These are phyloP conservation scores for Venustaconcha ellipsiformis DNA, from an alignment of 1,140 invertebrate species.

Conservation along the genomic window DNA sequence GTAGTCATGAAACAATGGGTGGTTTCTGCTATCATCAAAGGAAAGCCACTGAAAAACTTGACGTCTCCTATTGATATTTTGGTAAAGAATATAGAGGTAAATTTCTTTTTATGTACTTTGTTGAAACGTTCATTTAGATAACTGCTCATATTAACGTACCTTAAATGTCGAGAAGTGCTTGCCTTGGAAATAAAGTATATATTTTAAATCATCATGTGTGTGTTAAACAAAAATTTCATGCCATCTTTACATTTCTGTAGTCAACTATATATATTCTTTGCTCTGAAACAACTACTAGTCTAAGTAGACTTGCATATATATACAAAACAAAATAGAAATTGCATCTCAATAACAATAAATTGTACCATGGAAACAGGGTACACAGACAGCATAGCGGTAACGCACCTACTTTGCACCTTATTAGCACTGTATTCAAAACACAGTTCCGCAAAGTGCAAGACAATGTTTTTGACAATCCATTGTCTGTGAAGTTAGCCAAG, in stretches of 20 bases:
- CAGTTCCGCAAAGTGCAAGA: too few relatives aligned
- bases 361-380: neutral
- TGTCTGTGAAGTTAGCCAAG: too few relatives aligned
- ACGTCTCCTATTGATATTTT: constrained; percentile 65
- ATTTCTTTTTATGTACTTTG: neutral
- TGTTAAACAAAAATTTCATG: too few relatives aligned
- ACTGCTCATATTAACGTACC: neutral
- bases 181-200: neutral
- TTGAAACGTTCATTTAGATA: neutral
- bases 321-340: too few relatives aligned
- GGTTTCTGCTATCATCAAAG: constrained; percentile 56
- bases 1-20: constrained; percentile 56
- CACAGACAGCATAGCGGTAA: too few relatives aligned
- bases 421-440: too few relatives aligned
- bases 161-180: neutral
- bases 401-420: too few relatives aligned
- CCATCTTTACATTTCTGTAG: too few relatives aligned
- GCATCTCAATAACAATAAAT: neutral
- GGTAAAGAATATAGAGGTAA: constrained; percentile 54
- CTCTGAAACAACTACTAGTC: too few relatives aligned
- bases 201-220: neutral
- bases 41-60: constrained; percentile 62
- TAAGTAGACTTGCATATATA: too few relatives aligned
- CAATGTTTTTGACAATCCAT: too few relatives aligned
- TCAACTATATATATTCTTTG: too few relatives aligned